Base-by-base conservation (phyloP, 2,888 invertebrate species). In the Rugalucina vietnamica region DNA sequence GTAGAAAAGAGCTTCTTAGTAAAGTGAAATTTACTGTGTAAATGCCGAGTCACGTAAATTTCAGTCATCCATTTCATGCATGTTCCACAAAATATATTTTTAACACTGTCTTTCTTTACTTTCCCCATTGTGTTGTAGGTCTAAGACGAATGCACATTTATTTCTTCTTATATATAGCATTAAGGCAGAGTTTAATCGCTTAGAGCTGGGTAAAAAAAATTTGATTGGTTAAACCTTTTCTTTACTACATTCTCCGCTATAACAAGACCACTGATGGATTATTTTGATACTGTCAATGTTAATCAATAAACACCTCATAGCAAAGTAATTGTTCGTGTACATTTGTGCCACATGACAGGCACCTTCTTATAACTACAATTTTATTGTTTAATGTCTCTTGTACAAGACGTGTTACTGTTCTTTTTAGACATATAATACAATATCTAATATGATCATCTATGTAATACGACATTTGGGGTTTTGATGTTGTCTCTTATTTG, bases 51-150 rank as follows among this genome's bases (percentile, higher is more conserved):
- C 21, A 84, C 78, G 43, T 78, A 81, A 75, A 74, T 74, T 49
- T 84, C 84, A 21, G 77, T 77, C 75, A 84, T 84, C 84, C 84
- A 84, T 65, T 84, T 73, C 39, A 74, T 77, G 50, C 78, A 84
- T 8, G 74, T 39, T 34, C 70, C 50, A 27, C 84, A 84, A 37
- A 57, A 84, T 12, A 84, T 77, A 57, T 69, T 80, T 78, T 81
- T 84, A 27, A 76, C n/a, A 32, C 57, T 37, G 32, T 60, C 79
- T 29, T 79, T 79, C 32, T 73, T 73, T 2, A 73, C 1, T 72
- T 57, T 65, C 27, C 24, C 72, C 54, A 54, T 78, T 32, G 8
- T n/a, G n/a, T n/a, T n/a, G n/a, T n/a, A n/a, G n/a, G n/a, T n/a
- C n/a, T n/a, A n/a, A n/a, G n/a, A n/a, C n/a, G n/a, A n/a, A n/a